phyloP scores from a whole-genome alignment of 2,797 vertebrate genomes.

The Anisognathus igniventris region DNA sequence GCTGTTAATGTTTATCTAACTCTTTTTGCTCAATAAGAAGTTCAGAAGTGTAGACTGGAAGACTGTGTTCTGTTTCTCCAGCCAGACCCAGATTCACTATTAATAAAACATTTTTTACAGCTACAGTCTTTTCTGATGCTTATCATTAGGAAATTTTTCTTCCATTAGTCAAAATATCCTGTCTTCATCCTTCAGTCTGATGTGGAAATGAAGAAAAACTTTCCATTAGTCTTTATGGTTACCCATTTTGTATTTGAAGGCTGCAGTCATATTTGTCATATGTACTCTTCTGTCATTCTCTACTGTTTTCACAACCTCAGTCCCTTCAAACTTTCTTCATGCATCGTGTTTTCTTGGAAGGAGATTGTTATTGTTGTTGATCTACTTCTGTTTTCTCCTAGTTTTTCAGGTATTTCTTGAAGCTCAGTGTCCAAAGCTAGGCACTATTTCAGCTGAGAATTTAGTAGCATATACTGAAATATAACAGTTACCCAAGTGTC shows the following conservation, averaged over 20 bases:
- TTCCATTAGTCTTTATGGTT: background rate
- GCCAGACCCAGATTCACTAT: background rate
- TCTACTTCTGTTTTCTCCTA: background rate
- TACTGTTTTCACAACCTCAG: background rate
- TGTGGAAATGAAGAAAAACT: background rate
- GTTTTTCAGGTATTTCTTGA: background rate
- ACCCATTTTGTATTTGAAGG: background rate
- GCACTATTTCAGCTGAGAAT: background rate
- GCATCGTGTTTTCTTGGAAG: background rate
- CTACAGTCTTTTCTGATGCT: background rate
- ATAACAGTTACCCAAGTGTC: background rate
- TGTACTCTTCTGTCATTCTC: background rate
- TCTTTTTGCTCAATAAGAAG: background rate
- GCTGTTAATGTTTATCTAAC: background rate
- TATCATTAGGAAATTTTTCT: constrained; percentile 1
- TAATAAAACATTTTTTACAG: background rate
- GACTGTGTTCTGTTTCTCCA: background rate
- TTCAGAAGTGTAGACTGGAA: background rate
- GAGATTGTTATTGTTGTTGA: background rate
- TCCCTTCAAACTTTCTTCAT: background rate
- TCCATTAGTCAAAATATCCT: background rate
- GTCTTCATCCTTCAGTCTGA: background rate
- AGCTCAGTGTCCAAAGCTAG: background rate
- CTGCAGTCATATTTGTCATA: background rate
- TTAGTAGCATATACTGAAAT: background rate